These are phyloP conservation scores for Sternarchorhynchus goeldii DNA, from an alignment of 2,797 vertebrate genomes.

Conservation along the genomic window DNA sequence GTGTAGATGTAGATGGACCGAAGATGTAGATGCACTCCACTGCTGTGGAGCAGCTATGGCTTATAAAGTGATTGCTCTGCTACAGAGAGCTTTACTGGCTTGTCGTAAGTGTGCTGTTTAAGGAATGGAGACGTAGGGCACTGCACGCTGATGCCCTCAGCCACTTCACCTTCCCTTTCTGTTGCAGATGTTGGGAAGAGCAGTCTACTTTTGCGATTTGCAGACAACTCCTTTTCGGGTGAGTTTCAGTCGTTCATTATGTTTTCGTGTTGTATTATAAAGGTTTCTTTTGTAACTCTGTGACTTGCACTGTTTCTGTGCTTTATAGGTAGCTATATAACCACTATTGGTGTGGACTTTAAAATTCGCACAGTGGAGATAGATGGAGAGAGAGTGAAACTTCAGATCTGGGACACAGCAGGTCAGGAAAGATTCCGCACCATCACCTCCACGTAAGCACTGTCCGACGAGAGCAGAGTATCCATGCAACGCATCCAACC, in stretches of 20 bases:
- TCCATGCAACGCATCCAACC: background rate
- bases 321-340: constrained; percentile 83
- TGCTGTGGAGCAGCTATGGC: too few species aligned
- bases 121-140: background rate
- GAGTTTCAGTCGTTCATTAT: constrained; percentile 54
- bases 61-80: too few species aligned
- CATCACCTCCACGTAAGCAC: constrained; percentile 80
- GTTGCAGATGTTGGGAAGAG: constrained; percentile 84
- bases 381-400: constrained; percentile 82
- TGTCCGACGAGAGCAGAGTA: background rate
- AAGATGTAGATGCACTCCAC: too few species aligned
- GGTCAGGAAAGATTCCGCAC: constrained; percentile 82
- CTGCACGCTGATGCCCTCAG: background rate
- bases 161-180: constrained; percentile 36
- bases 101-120: background rate
- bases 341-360: constrained; percentile 86
- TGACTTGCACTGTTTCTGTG: background rate
- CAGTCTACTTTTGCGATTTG: constrained; percentile 83
- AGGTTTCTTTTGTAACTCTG: background rate
- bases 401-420: constrained; percentile 85
- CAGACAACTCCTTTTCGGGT: constrained; percentile 86
- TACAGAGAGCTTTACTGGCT: background rate
- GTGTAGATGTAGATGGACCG: too few species aligned
- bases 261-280: too few species aligned
- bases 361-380: constrained; percentile 86